These are phyloP conservation scores for Myiopsitta monachus DNA, from an alignment of 2,113 vertebrate species.

Conservation along the genomic window DNA sequence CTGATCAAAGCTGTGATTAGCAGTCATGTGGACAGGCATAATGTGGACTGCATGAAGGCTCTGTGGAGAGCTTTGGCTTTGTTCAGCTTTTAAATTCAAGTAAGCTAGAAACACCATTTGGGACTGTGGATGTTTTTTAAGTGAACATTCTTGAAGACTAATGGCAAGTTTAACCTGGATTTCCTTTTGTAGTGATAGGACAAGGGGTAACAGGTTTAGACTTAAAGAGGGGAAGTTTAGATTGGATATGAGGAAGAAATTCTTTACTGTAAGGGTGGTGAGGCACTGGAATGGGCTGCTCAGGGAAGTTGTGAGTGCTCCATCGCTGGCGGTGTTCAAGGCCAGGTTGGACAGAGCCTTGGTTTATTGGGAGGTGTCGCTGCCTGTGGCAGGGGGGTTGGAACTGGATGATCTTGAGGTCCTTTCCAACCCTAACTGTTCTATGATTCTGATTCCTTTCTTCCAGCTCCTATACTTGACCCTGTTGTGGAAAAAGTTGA, in stretches of 20 bases:
- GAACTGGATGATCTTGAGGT: too few relatives aligned
- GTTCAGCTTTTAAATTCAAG: background rate
- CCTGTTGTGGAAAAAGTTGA: background rate
- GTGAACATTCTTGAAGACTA: background rate
- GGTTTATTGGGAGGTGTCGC: too few relatives aligned
- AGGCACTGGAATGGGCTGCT: too few relatives aligned
- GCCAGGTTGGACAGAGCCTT: too few relatives aligned
- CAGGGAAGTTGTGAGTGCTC: too few relatives aligned
- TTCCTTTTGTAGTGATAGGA: background rate
- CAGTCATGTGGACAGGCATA: background rate
- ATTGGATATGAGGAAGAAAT: too few relatives aligned
- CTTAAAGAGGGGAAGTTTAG: too few relatives aligned
- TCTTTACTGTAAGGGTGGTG: too few relatives aligned
- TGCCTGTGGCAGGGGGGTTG: too few relatives aligned
- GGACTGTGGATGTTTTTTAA: background rate
- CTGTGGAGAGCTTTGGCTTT: background rate
- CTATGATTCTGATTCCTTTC: background rate
- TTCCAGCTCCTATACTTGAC: slow-evolving; percentile 49
- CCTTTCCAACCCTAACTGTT: too few relatives aligned
- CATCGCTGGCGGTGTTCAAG: too few relatives aligned
- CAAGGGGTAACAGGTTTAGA: too few relatives aligned
- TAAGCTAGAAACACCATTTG: background rate
- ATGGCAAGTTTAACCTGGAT: background rate
- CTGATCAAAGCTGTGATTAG: background rate
- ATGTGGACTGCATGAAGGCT: background rate